Base-by-base conservation (phyloP, 2,113 vertebrate genomes). In the Sorex fumeus region DNA sequence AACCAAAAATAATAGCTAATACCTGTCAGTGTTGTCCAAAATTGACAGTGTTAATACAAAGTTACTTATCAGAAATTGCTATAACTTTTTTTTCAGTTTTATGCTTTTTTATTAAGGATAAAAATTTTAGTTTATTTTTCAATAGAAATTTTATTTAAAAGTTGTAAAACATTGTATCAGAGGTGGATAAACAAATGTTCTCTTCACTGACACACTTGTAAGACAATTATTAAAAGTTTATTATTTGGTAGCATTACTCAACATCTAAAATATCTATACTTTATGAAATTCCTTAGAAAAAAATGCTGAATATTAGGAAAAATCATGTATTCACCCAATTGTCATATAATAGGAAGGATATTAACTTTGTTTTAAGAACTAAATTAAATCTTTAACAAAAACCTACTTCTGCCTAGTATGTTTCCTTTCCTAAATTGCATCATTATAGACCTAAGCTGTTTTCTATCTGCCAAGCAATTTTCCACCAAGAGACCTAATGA, bases 381-480 rank as follows among this genome's bases (percentile, higher is more conserved):
- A 87, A 95, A 93, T n/a, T 77, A 60, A 80, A 75, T 32, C 32
- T 36, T 91, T 79, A 74, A 74, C 72, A 76, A 93, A 88, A 77
- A 28, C 45, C 28, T 81, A 57, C 5, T 36, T 90, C 62, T 30
- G 1, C 6, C 6, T 57, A 92, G 67, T 57, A 66, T 66, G 85
- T 91, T 88, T 78, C 77, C n/a, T 86, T 77, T 13, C 28, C 77
- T 67, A 70, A 79, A 83, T 78, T 80, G 80, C 47, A 1, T 40
- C 62, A 45, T 19, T 75, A 11, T 50, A 93, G 57, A 67, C 7
- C 34, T 60, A 19, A 13, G 30, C 75, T 57, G 9, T 83, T 57
- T 71, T 13, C 9, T 3, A 78, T 70, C 62, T 2, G 19, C 60
- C 57, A 86, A 70, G 0, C 27, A 34, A 18, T 62, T 85, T 74